A percentile compares a stretch with the other conserved stretches of the same genome.
phyloP scores from a whole-genome alignment of 2,888 invertebrate genomes.

The Oscheius sp. region DNA sequence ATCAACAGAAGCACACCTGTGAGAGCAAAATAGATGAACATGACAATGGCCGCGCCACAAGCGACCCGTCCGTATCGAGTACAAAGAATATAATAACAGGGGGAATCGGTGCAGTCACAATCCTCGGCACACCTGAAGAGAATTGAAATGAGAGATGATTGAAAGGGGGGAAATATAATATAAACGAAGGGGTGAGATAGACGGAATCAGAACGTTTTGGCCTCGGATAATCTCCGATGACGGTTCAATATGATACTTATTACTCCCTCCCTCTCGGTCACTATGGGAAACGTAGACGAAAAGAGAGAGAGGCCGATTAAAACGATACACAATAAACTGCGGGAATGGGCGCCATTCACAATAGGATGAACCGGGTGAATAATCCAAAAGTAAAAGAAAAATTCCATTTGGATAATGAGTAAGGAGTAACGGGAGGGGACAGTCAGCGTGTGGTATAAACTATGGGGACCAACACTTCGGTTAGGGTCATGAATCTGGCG shows the following conservation, averaged over 20 bases:
- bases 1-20: conserved; percentile 1
- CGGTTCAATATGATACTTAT: too few relatives aligned
- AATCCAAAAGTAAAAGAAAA: not conserved
- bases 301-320: not conserved
- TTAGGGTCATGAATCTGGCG: too few relatives aligned
- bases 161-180: not conserved
- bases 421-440: too few relatives aligned
- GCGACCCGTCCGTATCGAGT: conserved; percentile 13
- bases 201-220: not conserved
- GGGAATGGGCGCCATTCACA: too few relatives aligned
- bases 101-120: conserved; percentile 19
- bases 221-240: too few relatives aligned
- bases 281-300: not conserved
- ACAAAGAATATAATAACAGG: conserved; percentile 20
- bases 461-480: too few relatives aligned
- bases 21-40: conserved; percentile 25
- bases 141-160: not conserved
- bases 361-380: not conserved
- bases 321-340: not conserved
- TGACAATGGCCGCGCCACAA: not conserved
- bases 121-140: conserved; percentile 21
- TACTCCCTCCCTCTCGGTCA: too few relatives aligned
- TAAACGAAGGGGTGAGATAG: not conserved
- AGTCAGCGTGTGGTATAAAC: too few relatives aligned
- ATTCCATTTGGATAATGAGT: too few relatives aligned